Evolutionary conservation across 2,888 invertebrate species (phyloP).

Genomic region (Eupsilia transversa): DNA sequence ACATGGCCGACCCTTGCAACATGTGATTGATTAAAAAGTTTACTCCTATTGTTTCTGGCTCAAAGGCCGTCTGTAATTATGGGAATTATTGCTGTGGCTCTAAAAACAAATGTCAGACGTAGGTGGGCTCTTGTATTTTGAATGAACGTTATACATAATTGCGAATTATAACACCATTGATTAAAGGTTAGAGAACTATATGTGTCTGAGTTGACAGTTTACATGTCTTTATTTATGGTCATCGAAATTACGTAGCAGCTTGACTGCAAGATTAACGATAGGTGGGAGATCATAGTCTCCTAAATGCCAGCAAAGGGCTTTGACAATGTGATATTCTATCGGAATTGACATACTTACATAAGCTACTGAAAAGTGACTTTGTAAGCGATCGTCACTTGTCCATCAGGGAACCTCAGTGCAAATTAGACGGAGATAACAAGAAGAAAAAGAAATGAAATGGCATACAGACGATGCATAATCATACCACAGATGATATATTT

Average conservation of each 20-base stretch:
- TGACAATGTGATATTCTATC: background rate
- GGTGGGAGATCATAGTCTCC: too few relatives aligned
- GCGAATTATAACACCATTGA: conserved; percentile 51
- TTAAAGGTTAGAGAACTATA: conserved; percentile 36
- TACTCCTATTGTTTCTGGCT: conserved; percentile 83
- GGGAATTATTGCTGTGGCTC: conserved; percentile 73
- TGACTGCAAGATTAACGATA: conserved; percentile 1
- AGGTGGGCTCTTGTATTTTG: conserved; percentile 67
- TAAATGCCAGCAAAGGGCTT: background rate
- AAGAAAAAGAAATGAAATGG: background rate
- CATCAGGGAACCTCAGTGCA: background rate
- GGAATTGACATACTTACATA: background rate
- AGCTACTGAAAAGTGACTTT: background rate
- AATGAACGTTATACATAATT: conserved; percentile 44
- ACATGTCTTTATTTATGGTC: conserved; percentile 48
- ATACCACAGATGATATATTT: background rate
- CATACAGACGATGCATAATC: background rate
- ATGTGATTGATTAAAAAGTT: conserved; percentile 86
- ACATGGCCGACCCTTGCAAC: conserved; percentile 72
- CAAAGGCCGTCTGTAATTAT: conserved; percentile 80
- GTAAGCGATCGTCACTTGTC: background rate
- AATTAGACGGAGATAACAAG: background rate
- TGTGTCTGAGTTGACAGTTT: conserved; percentile 50
- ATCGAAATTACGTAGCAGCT: background rate
- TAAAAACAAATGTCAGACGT: conserved; percentile 69